Percentiles rank a stretch among this genome's conserved stretches.
These are phyloP conservation scores for Protophormia terraenovae DNA, from an alignment of 2,888 invertebrate species.

Conservation along the genomic window DNA sequence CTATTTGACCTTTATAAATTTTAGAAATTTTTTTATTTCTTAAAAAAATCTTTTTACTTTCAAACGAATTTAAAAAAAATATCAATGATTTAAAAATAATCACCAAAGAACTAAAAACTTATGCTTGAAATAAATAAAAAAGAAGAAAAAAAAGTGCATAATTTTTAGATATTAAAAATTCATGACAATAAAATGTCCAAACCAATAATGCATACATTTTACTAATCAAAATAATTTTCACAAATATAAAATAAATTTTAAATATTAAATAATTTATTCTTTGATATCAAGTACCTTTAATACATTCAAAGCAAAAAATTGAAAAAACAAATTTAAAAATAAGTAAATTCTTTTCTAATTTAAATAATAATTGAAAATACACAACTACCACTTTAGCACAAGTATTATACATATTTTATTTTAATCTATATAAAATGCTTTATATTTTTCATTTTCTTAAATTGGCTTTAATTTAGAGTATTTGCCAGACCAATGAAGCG, in stretches of 20 bases:
- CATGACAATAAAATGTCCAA: background rate
- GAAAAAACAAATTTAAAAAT: too few species aligned
- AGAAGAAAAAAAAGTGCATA: too few species aligned
- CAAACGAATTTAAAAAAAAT: too few species aligned
- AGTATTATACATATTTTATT: background rate
- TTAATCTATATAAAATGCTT: constrained; percentile 36
- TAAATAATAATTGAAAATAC: background rate
- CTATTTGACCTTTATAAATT: too few species aligned
- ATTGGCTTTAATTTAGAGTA: constrained; percentile 49
- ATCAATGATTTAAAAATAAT: too few species aligned
- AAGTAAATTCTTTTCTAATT: background rate
- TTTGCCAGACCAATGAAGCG: constrained; percentile 59
- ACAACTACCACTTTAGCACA: background rate
- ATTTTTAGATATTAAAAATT: too few species aligned
- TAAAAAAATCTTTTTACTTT: too few species aligned
- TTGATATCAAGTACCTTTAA: background rate
- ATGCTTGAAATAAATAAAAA: too few species aligned
- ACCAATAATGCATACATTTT: background rate
- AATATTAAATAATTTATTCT: background rate
- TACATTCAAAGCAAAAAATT: background rate
- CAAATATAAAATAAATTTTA: background rate
- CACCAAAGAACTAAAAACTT: too few species aligned
- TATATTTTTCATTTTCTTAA: constrained; percentile 42
- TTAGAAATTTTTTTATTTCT: too few species aligned
- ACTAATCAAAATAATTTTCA: background rate